Evolutionary conservation across 2,797 vertebrate species (phyloP).

Genomic region (Eleutherodactylus coqui): DNA sequence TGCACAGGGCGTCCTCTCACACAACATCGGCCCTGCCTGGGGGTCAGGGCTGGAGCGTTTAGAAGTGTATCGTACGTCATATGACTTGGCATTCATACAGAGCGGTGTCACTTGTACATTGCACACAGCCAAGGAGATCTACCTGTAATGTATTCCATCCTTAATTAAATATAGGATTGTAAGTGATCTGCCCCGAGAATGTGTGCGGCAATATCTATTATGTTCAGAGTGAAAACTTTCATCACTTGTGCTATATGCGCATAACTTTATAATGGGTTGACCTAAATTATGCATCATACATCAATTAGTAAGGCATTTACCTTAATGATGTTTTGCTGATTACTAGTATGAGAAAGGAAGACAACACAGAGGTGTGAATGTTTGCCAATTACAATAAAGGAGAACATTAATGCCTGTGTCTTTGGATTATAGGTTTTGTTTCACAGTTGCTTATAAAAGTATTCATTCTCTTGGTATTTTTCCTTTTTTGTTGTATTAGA

Average conservation of each 20-base stretch:
- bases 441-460: too few relatives aligned
- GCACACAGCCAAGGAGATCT: too few relatives aligned
- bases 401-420: neutral
- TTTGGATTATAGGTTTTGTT: too few relatives aligned
- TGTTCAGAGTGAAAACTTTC: neutral
- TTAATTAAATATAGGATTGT: neutral
- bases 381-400: neutral
- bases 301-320: neutral
- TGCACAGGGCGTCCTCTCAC: too few relatives aligned
- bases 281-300: neutral
- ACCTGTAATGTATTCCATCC: neutral
- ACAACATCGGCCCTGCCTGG: too few relatives aligned
- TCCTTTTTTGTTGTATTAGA: too few relatives aligned
- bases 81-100: neutral
- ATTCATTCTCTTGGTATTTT: too few relatives aligned
- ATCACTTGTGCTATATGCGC: neutral
- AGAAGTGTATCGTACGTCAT: too few relatives aligned
- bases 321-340: neutral
- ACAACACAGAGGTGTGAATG: neutral
- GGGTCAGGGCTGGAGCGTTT: too few relatives aligned
- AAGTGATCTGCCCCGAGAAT: neutral
- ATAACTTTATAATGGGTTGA: neutral
- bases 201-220: neutral
- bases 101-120: neutral
- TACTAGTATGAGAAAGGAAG: neutral